Conservation (phyloP, 2,113 vertebrate species). For the Heliornis fulica region DNA sequence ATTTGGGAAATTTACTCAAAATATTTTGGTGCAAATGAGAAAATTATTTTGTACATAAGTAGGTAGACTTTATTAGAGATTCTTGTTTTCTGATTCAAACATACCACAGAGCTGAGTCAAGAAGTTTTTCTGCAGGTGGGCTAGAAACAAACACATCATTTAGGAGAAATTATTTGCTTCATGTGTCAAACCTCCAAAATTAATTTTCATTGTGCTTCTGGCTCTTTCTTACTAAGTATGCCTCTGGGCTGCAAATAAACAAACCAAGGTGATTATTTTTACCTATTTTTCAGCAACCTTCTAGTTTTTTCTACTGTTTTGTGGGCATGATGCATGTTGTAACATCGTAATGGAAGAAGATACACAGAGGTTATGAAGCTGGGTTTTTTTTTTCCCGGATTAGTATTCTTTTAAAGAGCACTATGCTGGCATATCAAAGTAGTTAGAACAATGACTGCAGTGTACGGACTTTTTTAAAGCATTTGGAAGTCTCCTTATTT, state of each 20-base stretch:
- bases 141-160: neutral
- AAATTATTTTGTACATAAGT: neutral
- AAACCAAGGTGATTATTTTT: neutral
- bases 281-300: neutral
- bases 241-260: neutral
- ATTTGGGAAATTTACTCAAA: neutral
- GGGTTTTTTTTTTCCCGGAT: accelerated
- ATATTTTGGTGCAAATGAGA: neutral
- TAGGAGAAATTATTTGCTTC: neutral
- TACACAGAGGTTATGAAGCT: neutral
- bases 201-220: neutral
- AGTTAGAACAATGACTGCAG: neutral
- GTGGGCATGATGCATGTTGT: neutral
- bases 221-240: neutral
- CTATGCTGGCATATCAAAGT: neutral
- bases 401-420: neutral
- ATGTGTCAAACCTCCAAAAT: neutral
- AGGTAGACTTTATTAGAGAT: neutral
- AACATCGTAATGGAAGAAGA: neutral
- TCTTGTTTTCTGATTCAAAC: neutral
- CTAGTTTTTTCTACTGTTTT: neutral
- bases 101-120: neutral
- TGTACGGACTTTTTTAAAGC: neutral
- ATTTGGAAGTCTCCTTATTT: neutral
- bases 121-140: neutral